A percentile compares a stretch with the other conserved stretches of the same genome.
Evolutionary conservation across 2,113 vertebrate species (phyloP).

Genomic region (Bos taurus): DNA sequence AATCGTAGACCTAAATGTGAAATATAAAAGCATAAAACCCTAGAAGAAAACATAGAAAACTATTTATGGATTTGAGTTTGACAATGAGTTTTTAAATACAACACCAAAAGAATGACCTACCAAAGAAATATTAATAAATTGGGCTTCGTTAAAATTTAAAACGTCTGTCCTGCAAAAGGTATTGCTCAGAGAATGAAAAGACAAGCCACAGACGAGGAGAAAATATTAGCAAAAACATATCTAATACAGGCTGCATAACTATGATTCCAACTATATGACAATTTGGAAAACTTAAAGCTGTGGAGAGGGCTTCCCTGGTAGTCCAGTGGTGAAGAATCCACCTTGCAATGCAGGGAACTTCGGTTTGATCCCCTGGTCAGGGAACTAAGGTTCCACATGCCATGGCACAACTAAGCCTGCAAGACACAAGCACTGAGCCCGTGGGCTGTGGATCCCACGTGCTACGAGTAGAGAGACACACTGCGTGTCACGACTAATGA

Average conservation of each 20-base stretch:
- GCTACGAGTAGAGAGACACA: accelerated
- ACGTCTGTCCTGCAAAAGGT: neutral
- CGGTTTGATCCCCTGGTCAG: neutral
- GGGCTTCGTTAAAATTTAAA: neutral
- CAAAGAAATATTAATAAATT: neutral
- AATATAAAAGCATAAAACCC: neutral
- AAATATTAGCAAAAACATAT: neutral
- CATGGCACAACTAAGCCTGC: neutral
- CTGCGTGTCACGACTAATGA: accelerated
- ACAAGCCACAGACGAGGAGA: neutral
- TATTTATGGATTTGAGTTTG: neutral
- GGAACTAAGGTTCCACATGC: neutral
- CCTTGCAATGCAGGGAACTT: neutral
- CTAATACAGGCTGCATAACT: neutral
- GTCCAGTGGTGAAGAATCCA: neutral
- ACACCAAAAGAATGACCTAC: neutral
- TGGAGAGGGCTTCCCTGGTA: neutral
- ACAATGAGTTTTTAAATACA: neutral
- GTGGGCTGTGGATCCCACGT: accelerated
- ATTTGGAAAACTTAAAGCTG: neutral
- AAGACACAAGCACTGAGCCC: neutral
- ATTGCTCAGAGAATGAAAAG: neutral
- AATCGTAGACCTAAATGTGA: neutral
- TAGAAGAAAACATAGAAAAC: neutral
- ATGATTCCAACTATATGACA: neutral